phyloP scores from a whole-genome alignment of 2,888 invertebrate genomes.

The Myopa testacea region DNA sequence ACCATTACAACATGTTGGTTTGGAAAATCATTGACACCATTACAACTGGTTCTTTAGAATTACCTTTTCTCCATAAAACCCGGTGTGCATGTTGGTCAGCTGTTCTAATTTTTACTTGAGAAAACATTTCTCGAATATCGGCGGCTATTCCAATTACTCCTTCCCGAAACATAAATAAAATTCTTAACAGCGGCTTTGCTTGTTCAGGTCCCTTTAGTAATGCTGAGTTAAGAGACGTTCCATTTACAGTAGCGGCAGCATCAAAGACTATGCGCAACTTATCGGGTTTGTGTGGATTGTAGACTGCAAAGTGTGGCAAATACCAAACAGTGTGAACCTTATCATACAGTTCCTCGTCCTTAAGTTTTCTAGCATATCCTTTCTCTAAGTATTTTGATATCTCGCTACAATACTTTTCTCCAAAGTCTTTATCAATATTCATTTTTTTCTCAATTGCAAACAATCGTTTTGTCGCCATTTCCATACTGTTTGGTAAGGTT shows the following conservation, averaged over 20 bases:
- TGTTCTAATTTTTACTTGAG: slow-evolving; percentile 25
- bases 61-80: slow-evolving; percentile 46
- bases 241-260: slow-evolving; percentile 53
- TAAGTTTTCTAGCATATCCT: slow-evolving; percentile 47
- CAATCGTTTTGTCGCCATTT: too few species aligned
- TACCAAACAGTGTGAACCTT: slow-evolving; percentile 49
- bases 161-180: slow-evolving; percentile 25
- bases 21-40: slow-evolving; percentile 50
- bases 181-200: slow-evolving; percentile 16
- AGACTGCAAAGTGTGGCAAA: slow-evolving; percentile 53
- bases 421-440: too few species aligned
- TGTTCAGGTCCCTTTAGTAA: slow-evolving; percentile 56
- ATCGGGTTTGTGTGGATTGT: slow-evolving; percentile 52
- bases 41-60: slow-evolving; percentile 36
- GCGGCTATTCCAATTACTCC: slow-evolving; percentile 4
- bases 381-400: slow-evolving; percentile 49
- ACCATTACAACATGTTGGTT: slow-evolving; percentile 46
- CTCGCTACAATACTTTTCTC: too few species aligned
- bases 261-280: slow-evolving; percentile 56
- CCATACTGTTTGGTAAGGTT: too few species aligned
- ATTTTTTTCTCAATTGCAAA: too few species aligned
- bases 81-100: slow-evolving; percentile 48
- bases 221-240: slow-evolving; percentile 51
- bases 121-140: slow-evolving; percentile 44
- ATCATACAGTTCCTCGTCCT: slow-evolving; percentile 42